Evolutionary conservation across 2,888 invertebrate genomes (phyloP), one percentile per base, ranked within the genome.

Genomic region (Stictocephala bisonia): DNA sequence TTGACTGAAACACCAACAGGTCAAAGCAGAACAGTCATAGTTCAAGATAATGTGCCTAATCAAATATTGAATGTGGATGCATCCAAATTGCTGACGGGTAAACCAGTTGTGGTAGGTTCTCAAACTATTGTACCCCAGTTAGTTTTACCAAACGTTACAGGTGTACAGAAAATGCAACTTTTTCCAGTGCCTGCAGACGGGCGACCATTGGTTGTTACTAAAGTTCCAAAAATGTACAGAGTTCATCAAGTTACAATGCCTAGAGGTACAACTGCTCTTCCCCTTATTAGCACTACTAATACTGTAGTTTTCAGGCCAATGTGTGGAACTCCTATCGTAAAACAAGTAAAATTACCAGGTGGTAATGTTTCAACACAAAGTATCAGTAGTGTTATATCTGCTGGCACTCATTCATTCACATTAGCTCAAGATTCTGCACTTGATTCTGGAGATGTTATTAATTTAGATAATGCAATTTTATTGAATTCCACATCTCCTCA

Each of bases 281-380:
- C 75, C 20, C 60, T 74, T 26, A 53, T 74, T 7, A 68, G 74
- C 31, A 72, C 74, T 20, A 75, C 77, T 18, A 75, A 76, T 31
- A 72, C 78, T 27, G 78, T 78, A 9, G 72, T 78, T 11, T 72
- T 77, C 20, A 73, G 76, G 48, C 78, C 75, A 29, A 78, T 78
- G 78, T 77, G 78, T 72, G 66, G 77, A n/a, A 77, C 77, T 67
- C 76, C 77, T 44, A 40, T 72, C n/a, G 75, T 78, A n/a, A 78
- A 78, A 68, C 77, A 77, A 71, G 71, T 78, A 0, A 78, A 78
- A 72, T 70, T 76, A 51, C 76, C 77, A 40, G 76, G 79, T 18
- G 77, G 79, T 40, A 84, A 84, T 35, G 84, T 86, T 68, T 82
- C 84, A 26, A 82, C 85, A 11, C 85, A 84, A 77, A 83, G 80